A percentile compares a stretch with the other conserved stretches of the same genome.
These are phyloP conservation scores for Ormyrus pomaceus DNA, from an alignment of 2,888 invertebrate species.

Conservation along the genomic window DNA sequence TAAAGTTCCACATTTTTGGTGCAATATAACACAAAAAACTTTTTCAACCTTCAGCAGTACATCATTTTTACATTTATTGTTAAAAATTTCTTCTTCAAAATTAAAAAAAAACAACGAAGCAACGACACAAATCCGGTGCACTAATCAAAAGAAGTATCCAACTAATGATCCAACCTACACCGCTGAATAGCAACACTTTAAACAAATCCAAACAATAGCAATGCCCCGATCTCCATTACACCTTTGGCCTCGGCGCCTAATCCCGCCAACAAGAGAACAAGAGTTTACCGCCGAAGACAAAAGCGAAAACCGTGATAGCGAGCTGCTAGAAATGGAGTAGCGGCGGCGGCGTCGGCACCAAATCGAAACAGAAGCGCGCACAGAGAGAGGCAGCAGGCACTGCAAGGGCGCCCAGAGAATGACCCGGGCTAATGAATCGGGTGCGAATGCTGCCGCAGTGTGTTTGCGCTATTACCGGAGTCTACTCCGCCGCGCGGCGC, in stretches of 20 bases:
- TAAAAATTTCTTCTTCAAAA: no score
- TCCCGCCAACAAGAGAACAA: background rate
- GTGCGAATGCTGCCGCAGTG: conserved; percentile 22
- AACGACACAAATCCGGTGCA: background rate
- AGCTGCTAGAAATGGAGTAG: background rate
- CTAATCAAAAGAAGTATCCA: no score
- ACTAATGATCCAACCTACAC: no score
- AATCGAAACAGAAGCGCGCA: conserved; percentile 35
- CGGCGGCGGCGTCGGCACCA: background rate
- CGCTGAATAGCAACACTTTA: no score
- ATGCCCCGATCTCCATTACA: background rate
- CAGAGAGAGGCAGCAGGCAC: background rate
- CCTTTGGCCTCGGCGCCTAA: background rate
- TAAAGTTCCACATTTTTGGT: no score
- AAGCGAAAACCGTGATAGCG: background rate
- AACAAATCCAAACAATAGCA: background rate
- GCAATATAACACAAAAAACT: no score
- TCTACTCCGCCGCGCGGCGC: background rate
- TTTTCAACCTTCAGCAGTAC: no score
- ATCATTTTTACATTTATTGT: no score
- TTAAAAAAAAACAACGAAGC: conserved; percentile 14
- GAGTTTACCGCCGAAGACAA: conserved; percentile 18
- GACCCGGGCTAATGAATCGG: conserved; percentile 46
- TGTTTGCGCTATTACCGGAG: conserved; percentile 25
- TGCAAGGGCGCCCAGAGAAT: background rate